Evolutionary conservation across 2,888 invertebrate genomes (phyloP).

Genomic region (Cosmia trapezina): DNA sequence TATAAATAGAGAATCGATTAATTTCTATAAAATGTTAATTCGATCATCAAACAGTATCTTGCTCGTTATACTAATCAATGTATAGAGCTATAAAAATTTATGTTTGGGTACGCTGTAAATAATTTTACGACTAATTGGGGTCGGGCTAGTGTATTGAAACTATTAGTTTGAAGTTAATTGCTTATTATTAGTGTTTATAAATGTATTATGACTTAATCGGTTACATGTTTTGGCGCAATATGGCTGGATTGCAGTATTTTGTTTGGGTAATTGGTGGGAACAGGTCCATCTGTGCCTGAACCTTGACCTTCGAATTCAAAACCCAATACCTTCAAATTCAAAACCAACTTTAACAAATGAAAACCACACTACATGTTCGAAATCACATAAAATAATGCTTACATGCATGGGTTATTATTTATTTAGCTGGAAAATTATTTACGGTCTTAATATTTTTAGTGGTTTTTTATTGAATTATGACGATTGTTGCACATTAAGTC

Average conservation of each 20-base stretch:
- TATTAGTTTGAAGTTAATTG: conserved; percentile 82
- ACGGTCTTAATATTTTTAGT: not conserved
- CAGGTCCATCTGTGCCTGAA: not conserved
- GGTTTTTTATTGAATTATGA: not conserved
- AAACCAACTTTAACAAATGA: not conserved
- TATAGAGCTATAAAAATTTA: conserved; percentile 85
- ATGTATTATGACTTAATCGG: conserved; percentile 62
- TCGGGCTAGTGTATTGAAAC: conserved; percentile 71
- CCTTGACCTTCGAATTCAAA: not conserved
- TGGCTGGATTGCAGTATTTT: conserved; percentile 16
- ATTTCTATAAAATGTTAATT: conserved; percentile 88
- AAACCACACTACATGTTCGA: not conserved
- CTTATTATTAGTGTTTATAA: conserved; percentile 68
- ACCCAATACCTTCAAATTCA: no score
- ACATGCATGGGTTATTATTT: not conserved
- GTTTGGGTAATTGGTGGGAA: conserved; percentile 12
- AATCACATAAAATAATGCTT: not conserved
- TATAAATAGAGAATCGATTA: conserved; percentile 86
- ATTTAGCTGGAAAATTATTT: not conserved
- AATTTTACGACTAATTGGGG: conserved; percentile 83
- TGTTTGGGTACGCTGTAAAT: conserved; percentile 80
- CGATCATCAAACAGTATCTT: conserved; percentile 85
- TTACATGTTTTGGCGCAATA: conserved; percentile 46
- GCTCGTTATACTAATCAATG: conserved; percentile 88
- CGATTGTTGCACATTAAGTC: not conserved